Base-by-base conservation (phyloP, 2,888 invertebrate genomes). In the Thera obeliscata region DNA sequence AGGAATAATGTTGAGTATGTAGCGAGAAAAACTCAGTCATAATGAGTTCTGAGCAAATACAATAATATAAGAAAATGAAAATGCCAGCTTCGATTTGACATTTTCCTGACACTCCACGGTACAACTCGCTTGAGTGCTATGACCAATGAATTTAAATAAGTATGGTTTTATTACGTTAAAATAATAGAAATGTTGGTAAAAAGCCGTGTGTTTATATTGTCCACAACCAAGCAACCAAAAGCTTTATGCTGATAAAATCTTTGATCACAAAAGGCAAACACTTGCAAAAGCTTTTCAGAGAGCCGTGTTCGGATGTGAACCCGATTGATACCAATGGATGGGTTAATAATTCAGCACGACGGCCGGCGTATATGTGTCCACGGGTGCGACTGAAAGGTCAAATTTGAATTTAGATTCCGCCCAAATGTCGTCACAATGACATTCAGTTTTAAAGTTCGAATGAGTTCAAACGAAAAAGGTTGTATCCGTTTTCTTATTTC, bases 321-420 rank as follows among this genome's bases (percentile, higher is more conserved):
- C 67, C 81, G 83, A 86, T 85, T 87, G 87, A 87, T 87, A 86
- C 81, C 76, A 73, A 76, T 74, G 77, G 73, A 71, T 73, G 77
- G 76, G 80, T 87, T 79, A 87, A 88, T 90, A 88, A 87, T 88
- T 87, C 81, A 90, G 78, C 67, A 78, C 82, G 80, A 78, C 79
- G 81, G 78, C 78, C 76, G 77, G 66, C 59, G 50, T 22, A 36
- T 61, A 65, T 50, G 65, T 64, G 70, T 55, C 50, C 66, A 69
- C 67, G 66, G 60, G 61, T 63, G 54, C 67, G 62, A 61, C 52
- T 62, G 58, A 74, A 72, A 72, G 72, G 70, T 74, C 69, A 66
- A 61, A 69, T 66, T 64, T 46, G 66, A 69, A 67, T 69, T 69
- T 61, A 55, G 56, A 73, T 70, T 69, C 59, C 56, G 69, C 59